Evolutionary conservation across 2,888 invertebrate genomes (phyloP).

Genomic region (Chaetogeoica ovagalla): DNA sequence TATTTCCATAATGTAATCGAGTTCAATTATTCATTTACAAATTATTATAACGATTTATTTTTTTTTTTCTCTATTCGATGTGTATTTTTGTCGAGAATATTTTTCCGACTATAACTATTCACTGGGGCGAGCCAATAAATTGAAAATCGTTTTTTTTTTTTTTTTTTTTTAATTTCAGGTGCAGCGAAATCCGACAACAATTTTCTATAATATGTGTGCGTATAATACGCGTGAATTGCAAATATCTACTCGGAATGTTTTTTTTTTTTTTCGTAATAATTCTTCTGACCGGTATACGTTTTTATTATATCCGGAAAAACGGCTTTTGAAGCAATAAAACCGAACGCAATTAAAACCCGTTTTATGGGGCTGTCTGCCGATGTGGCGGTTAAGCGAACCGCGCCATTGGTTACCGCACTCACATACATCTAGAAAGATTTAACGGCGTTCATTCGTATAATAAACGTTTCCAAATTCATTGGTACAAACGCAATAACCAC

Average conservation of each 20-base stretch:
- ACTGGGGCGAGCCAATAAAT: too few species aligned
- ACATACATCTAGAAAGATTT: background rate
- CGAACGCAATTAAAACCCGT: conserved; percentile 26
- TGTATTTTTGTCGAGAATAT: too few species aligned
- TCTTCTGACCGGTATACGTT: background rate
- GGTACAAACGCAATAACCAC: background rate
- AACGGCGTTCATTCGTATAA: background rate
- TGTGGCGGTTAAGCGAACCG: conserved; percentile 8
- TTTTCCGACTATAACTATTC: too few species aligned
- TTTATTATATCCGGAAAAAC: conserved; percentile 8
- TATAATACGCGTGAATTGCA: too few species aligned
- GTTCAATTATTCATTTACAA: too few species aligned
- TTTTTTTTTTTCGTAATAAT: background rate
- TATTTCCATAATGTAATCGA: too few species aligned
- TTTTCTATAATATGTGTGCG: too few species aligned
- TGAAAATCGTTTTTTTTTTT: too few species aligned
- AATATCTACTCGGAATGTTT: background rate
- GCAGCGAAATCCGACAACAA: too few species aligned
- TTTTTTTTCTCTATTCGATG: too few species aligned
- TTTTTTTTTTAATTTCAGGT: too few species aligned
- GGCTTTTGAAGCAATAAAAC: conserved; percentile 16
- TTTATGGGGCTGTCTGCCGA: conserved; percentile 14
- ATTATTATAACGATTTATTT: too few species aligned
- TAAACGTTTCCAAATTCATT: conserved; percentile 1
- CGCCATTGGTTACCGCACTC: background rate